Conservation (phyloP, 1,140 invertebrate species). For the Pachypeltis micranthus region DNA sequence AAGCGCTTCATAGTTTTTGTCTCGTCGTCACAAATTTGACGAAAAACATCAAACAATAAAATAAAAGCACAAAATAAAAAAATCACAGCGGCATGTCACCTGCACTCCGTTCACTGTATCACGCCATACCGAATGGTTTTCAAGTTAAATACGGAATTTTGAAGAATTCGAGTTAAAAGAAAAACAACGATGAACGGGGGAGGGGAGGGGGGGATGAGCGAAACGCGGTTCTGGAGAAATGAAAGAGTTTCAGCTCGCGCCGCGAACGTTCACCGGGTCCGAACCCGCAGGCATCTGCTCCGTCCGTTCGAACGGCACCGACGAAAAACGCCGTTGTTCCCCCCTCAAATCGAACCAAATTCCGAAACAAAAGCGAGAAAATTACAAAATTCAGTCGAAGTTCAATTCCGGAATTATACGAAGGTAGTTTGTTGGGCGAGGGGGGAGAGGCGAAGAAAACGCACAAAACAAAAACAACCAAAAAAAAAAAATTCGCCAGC, state of each 20-base stretch:
- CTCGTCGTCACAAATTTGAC: too few relatives aligned
- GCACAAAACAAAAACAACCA: background rate
- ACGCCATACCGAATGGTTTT: background rate
- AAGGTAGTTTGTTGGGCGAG: background rate
- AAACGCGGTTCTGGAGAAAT: background rate
- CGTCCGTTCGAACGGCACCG: background rate
- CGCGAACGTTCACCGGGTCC: background rate
- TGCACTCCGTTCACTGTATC: background rate
- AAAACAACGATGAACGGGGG: too few relatives aligned
- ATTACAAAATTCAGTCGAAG: background rate
- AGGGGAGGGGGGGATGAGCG: too few relatives aligned
- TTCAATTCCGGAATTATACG: background rate
- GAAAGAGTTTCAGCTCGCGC: background rate
- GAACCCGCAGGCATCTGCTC: background rate
- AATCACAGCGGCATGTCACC: constrained; percentile 3
- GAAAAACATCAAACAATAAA: background rate
- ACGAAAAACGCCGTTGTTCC: too few relatives aligned
- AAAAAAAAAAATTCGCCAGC: background rate
- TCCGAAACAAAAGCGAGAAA: background rate
- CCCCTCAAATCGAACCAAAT: too few relatives aligned
- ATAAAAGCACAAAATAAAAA: too few relatives aligned
- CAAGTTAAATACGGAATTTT: background rate
- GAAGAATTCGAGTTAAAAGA: background rate
- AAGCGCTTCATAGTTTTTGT: constrained; percentile 19
- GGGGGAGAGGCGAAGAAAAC: background rate